Percentiles rank a stretch among this genome's conserved stretches.
Evolutionary conservation across 2,113 vertebrate species (phyloP).

Genomic region (Dicerorhinus sumatrensis): DNA sequence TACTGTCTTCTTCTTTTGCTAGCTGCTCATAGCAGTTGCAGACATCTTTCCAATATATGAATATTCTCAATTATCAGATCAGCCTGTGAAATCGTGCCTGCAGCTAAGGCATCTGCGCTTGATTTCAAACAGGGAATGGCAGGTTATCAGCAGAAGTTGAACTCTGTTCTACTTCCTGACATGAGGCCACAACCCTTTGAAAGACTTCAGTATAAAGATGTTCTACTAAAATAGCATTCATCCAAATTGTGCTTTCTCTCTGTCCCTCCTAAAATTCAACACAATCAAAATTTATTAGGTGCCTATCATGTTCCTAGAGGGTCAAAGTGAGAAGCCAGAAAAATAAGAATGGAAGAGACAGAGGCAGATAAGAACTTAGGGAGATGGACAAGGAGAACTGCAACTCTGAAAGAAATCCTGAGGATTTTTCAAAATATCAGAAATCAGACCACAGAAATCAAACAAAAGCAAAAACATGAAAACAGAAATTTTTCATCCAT

Average conservation of each 20-base stretch:
- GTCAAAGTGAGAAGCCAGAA: conserved; percentile 27
- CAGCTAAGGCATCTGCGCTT: background rate
- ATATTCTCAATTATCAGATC: conserved; percentile 10
- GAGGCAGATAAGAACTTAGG: background rate
- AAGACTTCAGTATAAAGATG: background rate
- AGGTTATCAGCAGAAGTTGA: conserved; percentile 1
- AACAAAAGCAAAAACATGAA: conserved; percentile 33
- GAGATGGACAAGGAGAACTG: background rate
- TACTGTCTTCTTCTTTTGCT: background rate
- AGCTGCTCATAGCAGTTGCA: background rate
- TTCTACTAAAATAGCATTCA: background rate
- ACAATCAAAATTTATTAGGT: background rate
- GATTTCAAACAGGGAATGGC: conserved; percentile 46
- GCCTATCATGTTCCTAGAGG: background rate
- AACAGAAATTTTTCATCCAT: conserved; percentile 28
- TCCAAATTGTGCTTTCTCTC: background rate
- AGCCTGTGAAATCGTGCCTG: background rate
- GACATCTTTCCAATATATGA: conserved; percentile 39
- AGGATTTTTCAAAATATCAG: conserved; percentile 34
- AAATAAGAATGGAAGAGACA: background rate
- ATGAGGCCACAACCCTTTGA: background rate
- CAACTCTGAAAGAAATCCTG: background rate
- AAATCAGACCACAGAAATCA: conserved; percentile 36
- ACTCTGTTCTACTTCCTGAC: conserved; percentile 6
- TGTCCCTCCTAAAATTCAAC: background rate